These are phyloP conservation scores for Halcyon leucocephala DNA, from an alignment of 2,797 vertebrate genomes.

Conservation along the genomic window DNA sequence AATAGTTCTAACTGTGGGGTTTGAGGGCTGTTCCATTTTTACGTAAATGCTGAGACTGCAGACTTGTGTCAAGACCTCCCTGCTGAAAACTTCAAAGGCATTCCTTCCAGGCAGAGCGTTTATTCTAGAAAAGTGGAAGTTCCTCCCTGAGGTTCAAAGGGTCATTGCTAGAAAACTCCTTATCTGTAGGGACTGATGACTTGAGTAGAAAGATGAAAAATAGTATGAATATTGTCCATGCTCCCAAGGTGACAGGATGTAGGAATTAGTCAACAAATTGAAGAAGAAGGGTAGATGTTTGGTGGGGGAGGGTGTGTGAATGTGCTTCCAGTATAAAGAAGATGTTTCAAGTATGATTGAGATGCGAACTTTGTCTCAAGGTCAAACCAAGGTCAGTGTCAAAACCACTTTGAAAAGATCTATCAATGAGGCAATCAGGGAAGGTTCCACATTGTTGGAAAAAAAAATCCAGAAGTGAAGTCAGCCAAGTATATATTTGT, in stretches of 20 bases:
- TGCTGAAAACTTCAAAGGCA: conserved; percentile 30
- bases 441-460: background rate
- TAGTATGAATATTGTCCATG: background rate
- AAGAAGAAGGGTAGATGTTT: rapidly evolving
- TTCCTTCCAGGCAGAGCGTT: background rate
- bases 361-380: background rate
- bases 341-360: background rate
- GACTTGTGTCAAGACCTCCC: conserved; percentile 21
- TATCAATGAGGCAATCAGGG: background rate
- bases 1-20: background rate
- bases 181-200: background rate
- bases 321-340: background rate
- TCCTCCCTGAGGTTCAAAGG: background rate
- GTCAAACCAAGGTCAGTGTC: background rate
- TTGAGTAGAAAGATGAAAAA: background rate
- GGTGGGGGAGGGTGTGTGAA: background rate
- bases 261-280: background rate
- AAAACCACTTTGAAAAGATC: background rate
- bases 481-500: background rate
- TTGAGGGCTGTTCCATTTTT: background rate
- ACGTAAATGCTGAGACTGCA: background rate
- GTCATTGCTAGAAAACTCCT: background rate
- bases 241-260: background rate
- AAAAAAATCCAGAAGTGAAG: background rate
- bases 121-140: conserved; percentile 7